These are phyloP conservation scores for Cichladusa arquata DNA, from an alignment of 2,113 vertebrate species.

Conservation along the genomic window DNA sequence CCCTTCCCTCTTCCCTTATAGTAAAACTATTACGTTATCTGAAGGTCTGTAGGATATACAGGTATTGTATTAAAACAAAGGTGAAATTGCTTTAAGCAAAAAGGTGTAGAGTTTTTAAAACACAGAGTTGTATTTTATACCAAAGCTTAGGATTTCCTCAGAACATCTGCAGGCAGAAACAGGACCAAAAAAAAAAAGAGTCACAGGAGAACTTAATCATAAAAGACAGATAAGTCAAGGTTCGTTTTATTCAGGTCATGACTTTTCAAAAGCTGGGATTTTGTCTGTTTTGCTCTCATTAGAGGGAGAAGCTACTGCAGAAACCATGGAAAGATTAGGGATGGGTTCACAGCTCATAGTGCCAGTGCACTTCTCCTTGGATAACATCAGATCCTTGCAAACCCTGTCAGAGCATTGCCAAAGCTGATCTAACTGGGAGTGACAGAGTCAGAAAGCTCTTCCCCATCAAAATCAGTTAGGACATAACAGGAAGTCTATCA, in stretches of 20 bases:
- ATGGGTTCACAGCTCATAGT: not conserved
- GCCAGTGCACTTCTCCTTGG: not conserved
- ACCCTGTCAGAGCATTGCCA: not conserved
- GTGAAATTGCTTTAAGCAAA: not conserved
- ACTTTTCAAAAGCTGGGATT: not conserved
- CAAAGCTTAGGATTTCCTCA: not conserved
- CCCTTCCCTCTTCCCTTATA: not conserved
- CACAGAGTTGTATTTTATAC: not conserved
- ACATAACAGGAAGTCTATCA: not conserved
- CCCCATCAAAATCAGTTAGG: not conserved
- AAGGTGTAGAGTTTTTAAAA: not conserved
- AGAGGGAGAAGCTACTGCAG: not conserved
- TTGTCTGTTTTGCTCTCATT: not conserved
- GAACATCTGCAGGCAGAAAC: not conserved
- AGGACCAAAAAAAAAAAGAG: not conserved
- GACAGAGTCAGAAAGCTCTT: conserved; percentile 23
- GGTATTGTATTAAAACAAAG: not conserved
- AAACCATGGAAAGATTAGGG: not conserved
- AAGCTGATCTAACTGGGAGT: not conserved
- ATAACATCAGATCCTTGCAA: not conserved
- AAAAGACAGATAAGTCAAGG: not conserved
- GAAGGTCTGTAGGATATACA: not conserved
- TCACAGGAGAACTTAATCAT: not conserved
- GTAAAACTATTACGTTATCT: not conserved
- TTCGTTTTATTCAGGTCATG: not conserved